Percentiles rank a stretch among this genome's conserved stretches.
phyloP scores from a whole-genome alignment of 2,888 invertebrate genomes.

The Drosophila meridiana region DNA sequence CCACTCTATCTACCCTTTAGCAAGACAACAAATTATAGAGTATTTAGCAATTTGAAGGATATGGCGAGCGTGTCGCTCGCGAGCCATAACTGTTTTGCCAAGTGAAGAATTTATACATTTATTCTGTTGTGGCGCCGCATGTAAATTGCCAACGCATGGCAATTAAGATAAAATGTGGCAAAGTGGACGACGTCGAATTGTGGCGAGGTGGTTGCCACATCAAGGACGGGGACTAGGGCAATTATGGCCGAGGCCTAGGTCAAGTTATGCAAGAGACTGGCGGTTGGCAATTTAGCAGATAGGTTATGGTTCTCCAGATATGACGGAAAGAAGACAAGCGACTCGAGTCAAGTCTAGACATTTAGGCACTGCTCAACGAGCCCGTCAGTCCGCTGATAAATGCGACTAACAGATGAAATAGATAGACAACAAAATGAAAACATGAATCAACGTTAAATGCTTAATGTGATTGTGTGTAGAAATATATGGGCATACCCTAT shows the following conservation, averaged over 20 bases:
- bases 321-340: slow-evolving; percentile 2
- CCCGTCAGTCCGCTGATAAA: not conserved
- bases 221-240: slow-evolving; percentile 28
- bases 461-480: not conserved
- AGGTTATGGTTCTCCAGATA: slow-evolving; percentile 15
- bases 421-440: slow-evolving; percentile 1
- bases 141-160: slow-evolving; percentile 57
- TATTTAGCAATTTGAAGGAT: slow-evolving; percentile 9
- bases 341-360: slow-evolving; percentile 20
- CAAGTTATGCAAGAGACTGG: slow-evolving; percentile 17
- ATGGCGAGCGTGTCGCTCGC: slow-evolving; percentile 8
- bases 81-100: slow-evolving; percentile 14
- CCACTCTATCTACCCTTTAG: not conserved
- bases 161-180: slow-evolving; percentile 69
- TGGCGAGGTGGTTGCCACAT: not conserved
- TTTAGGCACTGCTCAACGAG: slow-evolving; percentile 13
- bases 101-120: slow-evolving; percentile 32
- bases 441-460: slow-evolving; percentile 11
- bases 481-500: not conserved
- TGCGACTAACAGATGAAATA: not conserved
- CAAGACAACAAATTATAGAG: not conserved
- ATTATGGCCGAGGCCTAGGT: slow-evolving; percentile 19
- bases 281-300: not conserved
- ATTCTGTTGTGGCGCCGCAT: slow-evolving; percentile 52
- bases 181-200: slow-evolving; percentile 17